Percentiles rank a stretch among this genome's conserved stretches.
These are phyloP conservation scores for Quadroppia sp. DNA, from an alignment of 2,888 invertebrate species.

Conservation along the genomic window DNA sequence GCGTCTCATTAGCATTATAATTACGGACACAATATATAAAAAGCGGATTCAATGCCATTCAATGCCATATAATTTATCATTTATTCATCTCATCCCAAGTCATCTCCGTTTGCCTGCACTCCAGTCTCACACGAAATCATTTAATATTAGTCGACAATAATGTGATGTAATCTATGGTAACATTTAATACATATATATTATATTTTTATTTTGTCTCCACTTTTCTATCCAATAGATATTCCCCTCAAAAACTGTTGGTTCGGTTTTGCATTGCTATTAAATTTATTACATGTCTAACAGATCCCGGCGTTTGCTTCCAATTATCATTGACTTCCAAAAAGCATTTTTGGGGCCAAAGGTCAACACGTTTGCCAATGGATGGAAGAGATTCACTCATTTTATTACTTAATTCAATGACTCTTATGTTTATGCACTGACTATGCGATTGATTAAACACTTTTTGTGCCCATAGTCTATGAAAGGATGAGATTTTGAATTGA, in stretches of 20 bases:
- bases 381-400: slow-evolving; percentile 12
- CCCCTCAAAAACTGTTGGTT: not conserved
- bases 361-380: not conserved
- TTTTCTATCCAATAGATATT: not conserved
- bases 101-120: not conserved
- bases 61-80: slow-evolving; percentile 29
- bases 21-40: slow-evolving; percentile 14
- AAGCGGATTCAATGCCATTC: not conserved
- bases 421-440: slow-evolving; percentile 16
- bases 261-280: not conserved
- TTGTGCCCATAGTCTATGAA: not conserved
- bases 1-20: slow-evolving; percentile 34
- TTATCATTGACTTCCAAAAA: slow-evolving; percentile 21
- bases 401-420: not conserved
- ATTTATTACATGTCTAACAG: not conserved
- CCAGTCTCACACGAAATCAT: not conserved
- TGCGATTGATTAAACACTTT: slow-evolving; percentile 13
- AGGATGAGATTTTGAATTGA: not conserved
- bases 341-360: slow-evolving; percentile 21
- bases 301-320: not conserved
- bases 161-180: slow-evolving; percentile 3
- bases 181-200: no score
- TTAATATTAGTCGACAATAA: slow-evolving; percentile 3
- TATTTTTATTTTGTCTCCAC: not conserved
- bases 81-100: not conserved